These are phyloP conservation scores for Xiphophorus maculatus DNA, from an alignment of 2,113 vertebrate species.

Conservation along the genomic window DNA sequence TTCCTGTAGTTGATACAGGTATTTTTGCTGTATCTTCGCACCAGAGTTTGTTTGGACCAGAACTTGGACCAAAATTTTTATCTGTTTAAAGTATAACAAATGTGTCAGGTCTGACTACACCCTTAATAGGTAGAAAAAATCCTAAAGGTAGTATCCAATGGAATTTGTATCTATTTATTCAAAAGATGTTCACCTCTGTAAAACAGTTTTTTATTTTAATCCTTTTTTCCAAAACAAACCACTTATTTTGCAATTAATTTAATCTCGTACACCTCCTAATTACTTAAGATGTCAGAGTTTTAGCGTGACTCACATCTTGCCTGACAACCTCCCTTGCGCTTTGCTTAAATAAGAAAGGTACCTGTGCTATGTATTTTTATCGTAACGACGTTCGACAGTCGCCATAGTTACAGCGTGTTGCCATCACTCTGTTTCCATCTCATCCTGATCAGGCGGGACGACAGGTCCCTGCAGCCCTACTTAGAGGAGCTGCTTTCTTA, in stretches of 20 bases:
- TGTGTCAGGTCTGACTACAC: no score
- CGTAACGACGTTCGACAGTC: constrained; percentile 12
- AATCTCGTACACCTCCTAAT: neutral
- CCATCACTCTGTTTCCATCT: constrained; percentile 52
- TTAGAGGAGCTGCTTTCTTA: constrained; percentile 54
- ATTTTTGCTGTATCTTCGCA: no score
- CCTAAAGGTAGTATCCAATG: no score
- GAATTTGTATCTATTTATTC: no score
- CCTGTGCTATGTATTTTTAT: constrained; percentile 1
- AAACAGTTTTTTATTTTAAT: neutral
- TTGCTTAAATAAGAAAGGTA: constrained; percentile 5
- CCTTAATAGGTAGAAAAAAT: no score
- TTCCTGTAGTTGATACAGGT: no score
- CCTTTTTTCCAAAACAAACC: no score
- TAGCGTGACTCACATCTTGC: neutral
- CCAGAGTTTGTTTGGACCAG: no score
- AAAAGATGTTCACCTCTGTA: neutral
- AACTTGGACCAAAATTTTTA: no score
- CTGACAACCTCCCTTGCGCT: neutral
- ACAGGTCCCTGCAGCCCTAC: constrained; percentile 31
- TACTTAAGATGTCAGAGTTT: constrained; percentile 6
- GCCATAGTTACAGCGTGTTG: constrained; percentile 20
- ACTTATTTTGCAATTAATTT: no score
- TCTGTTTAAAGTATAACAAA: no score
- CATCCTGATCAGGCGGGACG: constrained; percentile 64